A percentile compares a stretch with the other conserved stretches of the same genome.
Evolutionary conservation across 2,113 vertebrate species (phyloP).

Genomic region (Pygoscelis adeliae): DNA sequence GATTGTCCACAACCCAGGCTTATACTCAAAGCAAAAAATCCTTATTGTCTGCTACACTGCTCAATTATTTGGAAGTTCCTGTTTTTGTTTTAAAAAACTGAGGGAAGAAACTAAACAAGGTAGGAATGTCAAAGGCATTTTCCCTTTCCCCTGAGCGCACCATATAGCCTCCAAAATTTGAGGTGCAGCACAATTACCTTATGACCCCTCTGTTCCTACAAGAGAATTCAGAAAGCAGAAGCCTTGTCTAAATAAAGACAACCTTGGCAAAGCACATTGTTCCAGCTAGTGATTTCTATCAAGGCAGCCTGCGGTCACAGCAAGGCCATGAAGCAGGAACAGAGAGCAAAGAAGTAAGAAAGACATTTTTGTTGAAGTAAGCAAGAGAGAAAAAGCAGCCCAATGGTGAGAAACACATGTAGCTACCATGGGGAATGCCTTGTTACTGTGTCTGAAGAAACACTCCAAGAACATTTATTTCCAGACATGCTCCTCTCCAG

Average conservation of each 20-base stretch:
- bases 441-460: not conserved
- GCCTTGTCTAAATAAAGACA: constrained; percentile 54
- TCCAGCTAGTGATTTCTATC: constrained; percentile 29
- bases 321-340: constrained; percentile 22
- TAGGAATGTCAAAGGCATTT: not conserved
- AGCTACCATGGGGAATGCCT: not conserved
- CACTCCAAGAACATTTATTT: not conserved
- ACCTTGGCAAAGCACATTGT: constrained; percentile 31
- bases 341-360: not conserved
- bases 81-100: not conserved
- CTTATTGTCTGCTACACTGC: not conserved
- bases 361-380: not conserved
- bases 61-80: not conserved
- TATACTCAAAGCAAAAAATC: not conserved
- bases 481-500: not conserved
- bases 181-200: not conserved
- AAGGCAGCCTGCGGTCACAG: constrained; percentile 49
- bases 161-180: not conserved
- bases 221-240: not conserved
- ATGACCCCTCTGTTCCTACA: not conserved
- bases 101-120: not conserved
- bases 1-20: not conserved
- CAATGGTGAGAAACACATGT: not conserved
- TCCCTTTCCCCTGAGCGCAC: not conserved
- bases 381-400: not conserved